These are phyloP conservation scores for Ciconia nigra DNA, from an alignment of 2,797 vertebrate genomes.

Conservation along the genomic window DNA sequence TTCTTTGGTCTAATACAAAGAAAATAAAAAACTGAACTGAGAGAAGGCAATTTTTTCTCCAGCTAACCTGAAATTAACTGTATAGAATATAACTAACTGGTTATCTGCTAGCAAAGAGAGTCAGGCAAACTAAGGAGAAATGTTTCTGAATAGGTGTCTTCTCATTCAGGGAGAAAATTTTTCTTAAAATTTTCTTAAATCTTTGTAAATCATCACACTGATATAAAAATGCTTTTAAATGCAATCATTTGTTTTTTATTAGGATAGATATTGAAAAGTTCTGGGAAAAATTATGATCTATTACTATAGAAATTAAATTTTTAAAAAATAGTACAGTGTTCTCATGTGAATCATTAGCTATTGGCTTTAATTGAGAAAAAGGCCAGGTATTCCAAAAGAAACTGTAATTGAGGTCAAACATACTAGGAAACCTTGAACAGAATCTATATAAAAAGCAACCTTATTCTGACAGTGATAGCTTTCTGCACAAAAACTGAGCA, in stretches of 20 bases:
- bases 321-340: not conserved
- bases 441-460: not conserved
- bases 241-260: accelerated
- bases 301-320: not conserved
- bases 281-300: not conserved
- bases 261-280: not conserved
- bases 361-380: not conserved
- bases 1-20: not conserved
- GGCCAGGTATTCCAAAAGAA: not conserved
- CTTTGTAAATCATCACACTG: not conserved
- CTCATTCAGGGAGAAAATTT: not conserved
- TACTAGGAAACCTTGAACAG: not conserved
- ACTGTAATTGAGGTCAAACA: not conserved
- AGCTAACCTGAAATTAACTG: not conserved
- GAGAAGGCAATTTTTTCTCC: not conserved
- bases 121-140: not conserved
- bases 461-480: not conserved
- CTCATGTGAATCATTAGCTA: not conserved
- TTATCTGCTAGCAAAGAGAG: not conserved
- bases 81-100: not conserved
- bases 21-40: not conserved
- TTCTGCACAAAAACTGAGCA: not conserved
- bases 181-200: not conserved
- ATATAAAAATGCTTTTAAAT: not conserved
- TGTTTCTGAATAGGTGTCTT: not conserved